These are phyloP conservation scores for Carapus acus DNA, from an alignment of 2,797 vertebrate species.

Conservation along the genomic window DNA sequence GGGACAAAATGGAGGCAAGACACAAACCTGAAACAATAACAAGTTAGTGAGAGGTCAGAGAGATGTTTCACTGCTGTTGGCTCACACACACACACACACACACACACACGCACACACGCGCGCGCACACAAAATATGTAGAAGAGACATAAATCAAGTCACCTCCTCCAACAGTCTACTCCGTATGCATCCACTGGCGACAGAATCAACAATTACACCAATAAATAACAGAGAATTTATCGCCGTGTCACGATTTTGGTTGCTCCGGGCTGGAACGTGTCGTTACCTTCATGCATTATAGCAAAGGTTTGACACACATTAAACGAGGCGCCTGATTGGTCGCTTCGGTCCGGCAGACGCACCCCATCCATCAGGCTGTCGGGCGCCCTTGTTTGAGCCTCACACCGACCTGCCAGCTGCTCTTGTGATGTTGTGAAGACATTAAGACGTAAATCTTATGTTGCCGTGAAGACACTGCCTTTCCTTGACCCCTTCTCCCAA, in stretches of 20 bases:
- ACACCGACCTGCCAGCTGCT: slow-evolving; percentile 66
- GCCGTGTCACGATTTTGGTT: slow-evolving; percentile 46
- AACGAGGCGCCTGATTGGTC: slow-evolving; percentile 66
- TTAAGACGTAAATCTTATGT: slow-evolving; percentile 60
- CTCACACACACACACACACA: no score
- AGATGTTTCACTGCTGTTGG: no score
- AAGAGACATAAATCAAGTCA: background rate
- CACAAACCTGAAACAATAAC: no score
- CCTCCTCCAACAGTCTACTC: background rate
- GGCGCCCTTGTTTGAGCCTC: slow-evolving; percentile 56
- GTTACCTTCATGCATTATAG: slow-evolving; percentile 27
- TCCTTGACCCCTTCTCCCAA: slow-evolving; percentile 34
- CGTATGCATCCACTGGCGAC: no score
- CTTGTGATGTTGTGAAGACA: slow-evolving; percentile 66
- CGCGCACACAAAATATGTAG: no score
- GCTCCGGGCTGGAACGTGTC: slow-evolving; percentile 19
- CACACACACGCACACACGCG: no score
- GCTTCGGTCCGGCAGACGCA: slow-evolving; percentile 62
- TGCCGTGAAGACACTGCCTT: slow-evolving; percentile 36
- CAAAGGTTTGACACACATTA: slow-evolving; percentile 55
- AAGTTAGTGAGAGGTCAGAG: no score
- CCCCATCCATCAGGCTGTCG: slow-evolving; percentile 69
- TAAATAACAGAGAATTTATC: slow-evolving; percentile 33
- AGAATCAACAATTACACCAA: no score
- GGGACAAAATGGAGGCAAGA: no score